Evolutionary conservation across 2,888 invertebrate genomes (phyloP), one percentile per base, ranked within the genome.

Genomic region (Artemia sinica): DNA sequence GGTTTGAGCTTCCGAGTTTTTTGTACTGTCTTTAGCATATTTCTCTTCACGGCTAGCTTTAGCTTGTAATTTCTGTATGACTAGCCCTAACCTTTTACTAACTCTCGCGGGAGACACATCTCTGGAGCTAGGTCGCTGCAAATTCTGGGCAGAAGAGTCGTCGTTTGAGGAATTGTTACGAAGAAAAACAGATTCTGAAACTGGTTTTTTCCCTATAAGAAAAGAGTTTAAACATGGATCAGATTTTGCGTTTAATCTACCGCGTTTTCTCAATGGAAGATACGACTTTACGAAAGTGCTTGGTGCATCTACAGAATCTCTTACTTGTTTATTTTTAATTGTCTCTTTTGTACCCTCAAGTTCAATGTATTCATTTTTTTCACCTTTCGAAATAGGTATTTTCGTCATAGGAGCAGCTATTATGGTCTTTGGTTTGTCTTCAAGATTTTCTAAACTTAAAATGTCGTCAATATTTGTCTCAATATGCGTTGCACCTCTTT

Each of bases 181-280:
- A 12, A 67, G 49, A 67, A 49, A 49, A 12, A 28, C 84, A 1
- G 87, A 88, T 72, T 85, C 82, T 2, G 84, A 83, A 0, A 88
- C 87, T 8, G 88, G 86, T 74, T 83, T 84, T 72, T 85, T 84
- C 73, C 85, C 82, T 65, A 83, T 81, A 63, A 87, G 79, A 75
- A 87, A 88, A 50, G 84, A 80, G 75, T 84, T 85, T 72, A 85
- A 75, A 7, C 82, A 79, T 69, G 85, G 84, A 70, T 85, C 84
- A 50, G 82, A 68, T 50, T 69, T 71, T 48, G 50, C 14, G 74
- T 11, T 58, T 8, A 58, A n/a, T 10, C 63, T n/a, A 18, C 28
- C 28, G 9, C 28, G 8, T 58, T 28, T 58, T n/a, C 28, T 10
- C 8, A 28, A 10, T n/a, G 28, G 28, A 58, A 28, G 8, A 9